Evolutionary conservation across 2,113 vertebrate species (phyloP), one percentile per base, ranked within the genome.

Genomic region (Ictidomys tridecemlineatus): DNA sequence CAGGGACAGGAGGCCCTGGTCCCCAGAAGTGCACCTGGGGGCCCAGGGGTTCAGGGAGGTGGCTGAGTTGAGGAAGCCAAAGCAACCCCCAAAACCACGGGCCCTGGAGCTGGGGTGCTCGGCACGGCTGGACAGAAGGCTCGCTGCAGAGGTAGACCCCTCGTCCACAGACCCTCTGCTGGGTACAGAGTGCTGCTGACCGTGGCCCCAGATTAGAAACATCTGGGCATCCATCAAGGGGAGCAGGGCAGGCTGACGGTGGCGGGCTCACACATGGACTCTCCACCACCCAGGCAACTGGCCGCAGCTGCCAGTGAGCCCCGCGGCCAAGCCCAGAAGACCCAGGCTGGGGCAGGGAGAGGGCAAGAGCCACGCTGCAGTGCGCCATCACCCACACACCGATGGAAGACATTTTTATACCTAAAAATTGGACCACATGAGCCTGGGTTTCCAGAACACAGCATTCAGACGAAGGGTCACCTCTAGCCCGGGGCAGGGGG

Each of bases 241-340:
- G 12, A 30, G 63, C 18, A 42, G 12, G 20, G 7, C 3, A 32
- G 56, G 42, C 24, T 2, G 5, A 0, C 2, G 2, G 76, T 0
- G 34, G 42, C 3, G 2, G 4, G 1, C 3, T 10, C 18, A 0
- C 3, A 18, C 8, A 2, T 1, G 37, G 53, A 2, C 2, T 0
- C 7, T 0, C 8, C 18, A 1, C 0, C 0, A 28, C 39, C 5
- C 5, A 0, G 61, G 39, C 34, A 17, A 16, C 14, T 4, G 51
- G 13, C 70, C 3, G 4, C 63, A 0, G 67, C 42, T 3, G 0
- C 4, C 0, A 4, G 30, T 2, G 1, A 4, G 30, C 1, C 0
- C 24, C 0, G 13, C 4, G 58, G 67, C 12, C 11, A 39, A 30
- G 26, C 53, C 4, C 12, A 2, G n/a, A 28, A 51, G 9, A 13